Percentiles rank a stretch among this genome's conserved stretches.
These are phyloP conservation scores for Parnassius glacialis DNA, from an alignment of 2,888 invertebrate genomes.

Conservation along the genomic window DNA sequence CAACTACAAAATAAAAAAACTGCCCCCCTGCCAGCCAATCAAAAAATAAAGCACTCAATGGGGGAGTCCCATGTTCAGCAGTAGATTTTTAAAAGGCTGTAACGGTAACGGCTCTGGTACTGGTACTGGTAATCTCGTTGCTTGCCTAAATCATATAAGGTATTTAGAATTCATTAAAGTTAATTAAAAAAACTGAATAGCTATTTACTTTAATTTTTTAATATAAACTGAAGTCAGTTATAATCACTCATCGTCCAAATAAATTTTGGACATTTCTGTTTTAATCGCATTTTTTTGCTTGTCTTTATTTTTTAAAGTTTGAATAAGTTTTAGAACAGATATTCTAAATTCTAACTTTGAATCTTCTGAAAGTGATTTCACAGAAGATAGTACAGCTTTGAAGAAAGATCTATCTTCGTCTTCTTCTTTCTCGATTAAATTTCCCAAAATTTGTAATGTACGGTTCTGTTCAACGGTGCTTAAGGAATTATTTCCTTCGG, in stretches of 20 bases:
- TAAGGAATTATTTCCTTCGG: conserved; percentile 13
- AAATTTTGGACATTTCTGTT: neutral
- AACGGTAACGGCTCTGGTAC: too few relatives aligned
- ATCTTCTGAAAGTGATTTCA: conserved; percentile 50
- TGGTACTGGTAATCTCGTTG: too few relatives aligned
- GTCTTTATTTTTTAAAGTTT: conserved; percentile 28
- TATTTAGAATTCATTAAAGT: too few relatives aligned
- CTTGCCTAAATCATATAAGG: too few relatives aligned
- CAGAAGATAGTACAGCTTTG: conserved; percentile 55
- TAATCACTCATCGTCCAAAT: neutral
- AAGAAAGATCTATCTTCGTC: conserved; percentile 67
- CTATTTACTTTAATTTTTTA: too few relatives aligned
- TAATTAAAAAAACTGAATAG: too few relatives aligned
- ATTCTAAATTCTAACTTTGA: conserved; percentile 59
- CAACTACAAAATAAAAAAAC: too few relatives aligned
- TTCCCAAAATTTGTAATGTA: conserved; percentile 45
- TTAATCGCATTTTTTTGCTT: conserved; percentile 36
- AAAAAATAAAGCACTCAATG: too few relatives aligned
- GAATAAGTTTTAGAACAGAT: conserved; percentile 47
- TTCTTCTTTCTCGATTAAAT: conserved; percentile 56
- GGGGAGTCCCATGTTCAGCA: too few relatives aligned
- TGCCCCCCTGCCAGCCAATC: too few relatives aligned
- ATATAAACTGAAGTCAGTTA: too few relatives aligned
- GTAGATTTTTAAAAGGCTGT: too few relatives aligned
- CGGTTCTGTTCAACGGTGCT: conserved; percentile 34